Evolutionary conservation across 2,888 invertebrate species (phyloP).

Genomic region (Eupithecia dodoneata): DNA sequence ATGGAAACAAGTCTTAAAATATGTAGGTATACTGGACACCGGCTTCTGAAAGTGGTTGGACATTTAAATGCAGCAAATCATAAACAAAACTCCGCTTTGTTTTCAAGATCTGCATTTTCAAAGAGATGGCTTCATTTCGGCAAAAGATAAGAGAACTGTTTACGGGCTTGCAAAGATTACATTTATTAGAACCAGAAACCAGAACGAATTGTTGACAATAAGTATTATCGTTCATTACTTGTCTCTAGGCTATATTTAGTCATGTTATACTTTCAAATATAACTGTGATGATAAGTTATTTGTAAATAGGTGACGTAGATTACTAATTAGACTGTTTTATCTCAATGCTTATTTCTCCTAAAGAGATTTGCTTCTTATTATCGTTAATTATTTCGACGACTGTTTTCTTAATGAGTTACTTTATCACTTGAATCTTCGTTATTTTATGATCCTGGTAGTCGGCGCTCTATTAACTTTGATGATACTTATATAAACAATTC

Average conservation of each 20-base stretch:
- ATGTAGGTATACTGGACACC: not conserved
- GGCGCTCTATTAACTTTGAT: not conserved
- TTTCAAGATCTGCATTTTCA: not conserved
- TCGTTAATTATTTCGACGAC: conserved; percentile 5
- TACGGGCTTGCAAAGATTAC: not conserved
- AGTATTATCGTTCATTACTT: conserved; percentile 48
- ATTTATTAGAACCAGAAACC: not conserved
- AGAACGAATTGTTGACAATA: conserved; percentile 52
- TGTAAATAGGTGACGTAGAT: conserved; percentile 8
- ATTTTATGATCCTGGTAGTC: not conserved
- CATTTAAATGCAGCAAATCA: not conserved
- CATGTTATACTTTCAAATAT: conserved; percentile 43
- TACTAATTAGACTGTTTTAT: conserved; percentile 22
- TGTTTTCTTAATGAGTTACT: not conserved
- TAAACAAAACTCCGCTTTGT: not conserved
- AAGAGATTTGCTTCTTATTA: conserved; percentile 15
- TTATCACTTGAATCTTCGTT: not conserved
- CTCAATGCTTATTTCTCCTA: conserved; percentile 13
- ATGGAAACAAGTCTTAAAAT: not conserved
- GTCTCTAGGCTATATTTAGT: conserved; percentile 38
- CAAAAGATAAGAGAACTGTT: conserved; percentile 1
- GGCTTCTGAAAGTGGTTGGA: not conserved
- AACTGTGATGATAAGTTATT: conserved; percentile 29
- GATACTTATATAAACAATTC: not conserved
- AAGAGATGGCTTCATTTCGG: not conserved